These are phyloP conservation scores for Toxotes jaculatrix DNA, from an alignment of 2,113 vertebrate genomes.

Conservation along the genomic window DNA sequence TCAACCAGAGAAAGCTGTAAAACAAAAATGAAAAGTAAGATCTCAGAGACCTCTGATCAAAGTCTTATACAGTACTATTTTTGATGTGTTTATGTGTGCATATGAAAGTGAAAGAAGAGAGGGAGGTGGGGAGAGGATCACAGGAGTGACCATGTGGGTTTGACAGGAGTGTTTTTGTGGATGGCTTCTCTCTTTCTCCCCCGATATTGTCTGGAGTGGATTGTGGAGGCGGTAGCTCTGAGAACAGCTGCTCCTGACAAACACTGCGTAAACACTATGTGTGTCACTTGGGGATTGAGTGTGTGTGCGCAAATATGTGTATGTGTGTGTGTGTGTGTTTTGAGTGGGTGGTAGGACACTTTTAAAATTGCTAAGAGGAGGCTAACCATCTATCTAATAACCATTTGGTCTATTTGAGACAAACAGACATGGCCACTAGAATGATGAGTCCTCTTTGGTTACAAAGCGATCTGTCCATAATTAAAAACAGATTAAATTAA, in stretches of 20 bases:
- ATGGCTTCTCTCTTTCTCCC: constrained; percentile 61
- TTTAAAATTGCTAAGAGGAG: constrained; percentile 51
- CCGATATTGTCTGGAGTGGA: constrained; percentile 71
- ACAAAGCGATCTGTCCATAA: constrained; percentile 1
- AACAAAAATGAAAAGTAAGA: background rate
- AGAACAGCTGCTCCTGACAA: constrained; percentile 82
- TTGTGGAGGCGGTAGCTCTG: constrained; percentile 71
- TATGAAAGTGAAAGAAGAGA: background rate
- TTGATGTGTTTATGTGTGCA: constrained; percentile 9
- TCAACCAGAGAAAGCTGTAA: constrained; percentile 16
- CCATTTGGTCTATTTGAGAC: constrained; percentile 46
- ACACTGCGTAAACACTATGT: constrained; percentile 64
- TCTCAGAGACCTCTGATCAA: constrained; percentile 32
- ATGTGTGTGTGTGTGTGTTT: constrained; percentile 37
- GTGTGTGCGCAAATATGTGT: constrained; percentile 23
- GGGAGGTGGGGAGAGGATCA: constrained; percentile 7
- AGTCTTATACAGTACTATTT: constrained; percentile 32
- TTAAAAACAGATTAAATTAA: constrained; percentile 29
- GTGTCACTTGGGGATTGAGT: constrained; percentile 66
- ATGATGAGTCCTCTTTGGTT: constrained; percentile 24
- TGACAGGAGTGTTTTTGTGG: constrained; percentile 76
- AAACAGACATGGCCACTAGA: constrained; percentile 13
- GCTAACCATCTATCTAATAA: constrained; percentile 42
- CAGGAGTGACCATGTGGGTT: constrained; percentile 77
- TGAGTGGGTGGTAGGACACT: constrained; percentile 44